phyloP scores from a whole-genome alignment of 2,888 invertebrate genomes.

The Eupithecia abbreviata region DNA sequence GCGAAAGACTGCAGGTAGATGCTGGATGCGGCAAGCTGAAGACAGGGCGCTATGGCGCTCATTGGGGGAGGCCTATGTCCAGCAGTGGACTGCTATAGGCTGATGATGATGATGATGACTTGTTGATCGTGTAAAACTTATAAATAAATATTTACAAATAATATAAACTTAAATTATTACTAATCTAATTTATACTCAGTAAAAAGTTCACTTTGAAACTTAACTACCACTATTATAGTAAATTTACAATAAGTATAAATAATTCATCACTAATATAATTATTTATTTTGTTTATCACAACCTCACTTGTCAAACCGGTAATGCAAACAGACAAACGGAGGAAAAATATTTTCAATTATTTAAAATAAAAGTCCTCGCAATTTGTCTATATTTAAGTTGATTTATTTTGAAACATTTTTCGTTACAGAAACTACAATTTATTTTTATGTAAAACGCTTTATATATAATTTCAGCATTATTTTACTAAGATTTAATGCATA shows the following conservation, averaged over 20 bases:
- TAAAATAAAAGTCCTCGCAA: conserved; percentile 82
- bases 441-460: neutral
- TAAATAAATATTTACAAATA: conserved; percentile 8
- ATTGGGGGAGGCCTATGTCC: too few relatives aligned
- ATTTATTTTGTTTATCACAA: conserved; percentile 61
- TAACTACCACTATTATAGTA: neutral
- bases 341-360: conserved; percentile 71
- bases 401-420: neutral
- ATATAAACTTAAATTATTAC: neutral
- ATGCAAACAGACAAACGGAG: conserved; percentile 70
- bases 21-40: too few relatives aligned
- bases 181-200: neutral
- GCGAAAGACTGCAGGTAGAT: too few relatives aligned
- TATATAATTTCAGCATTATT: neutral
- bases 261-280: conserved; percentile 39
- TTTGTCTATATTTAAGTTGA: conserved; percentile 56
- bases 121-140: conserved; percentile 13
- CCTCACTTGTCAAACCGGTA: conserved; percentile 39
- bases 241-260: conserved; percentile 12
- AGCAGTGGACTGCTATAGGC: too few relatives aligned
- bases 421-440: neutral
- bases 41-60: too few relatives aligned
- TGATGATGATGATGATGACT: too few relatives aligned
- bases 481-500: neutral
- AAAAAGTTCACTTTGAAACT: neutral